Evolutionary conservation across 2,113 vertebrate genomes (phyloP).

Genomic region (Centropus unirufus): DNA sequence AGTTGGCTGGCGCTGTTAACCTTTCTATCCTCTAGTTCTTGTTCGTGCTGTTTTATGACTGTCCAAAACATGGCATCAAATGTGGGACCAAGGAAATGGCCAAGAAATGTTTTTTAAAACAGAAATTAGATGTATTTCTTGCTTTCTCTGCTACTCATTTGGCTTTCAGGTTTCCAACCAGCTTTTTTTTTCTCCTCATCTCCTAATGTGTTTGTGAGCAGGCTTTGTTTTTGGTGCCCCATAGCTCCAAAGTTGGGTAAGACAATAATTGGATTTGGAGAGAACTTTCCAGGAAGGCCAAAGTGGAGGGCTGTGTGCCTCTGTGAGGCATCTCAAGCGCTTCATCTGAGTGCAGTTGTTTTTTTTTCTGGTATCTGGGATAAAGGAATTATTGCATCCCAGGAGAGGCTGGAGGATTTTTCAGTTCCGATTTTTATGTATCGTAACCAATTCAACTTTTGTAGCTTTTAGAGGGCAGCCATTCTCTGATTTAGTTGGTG

Average conservation of each 20-base stretch:
- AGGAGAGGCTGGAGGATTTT: background rate
- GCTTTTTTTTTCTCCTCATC: fast-evolving
- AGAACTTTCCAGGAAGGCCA: background rate
- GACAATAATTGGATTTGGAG: background rate
- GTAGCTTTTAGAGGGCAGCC: background rate
- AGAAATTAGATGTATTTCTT: background rate
- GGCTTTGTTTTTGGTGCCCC: background rate
- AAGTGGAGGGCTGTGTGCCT: background rate
- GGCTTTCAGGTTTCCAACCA: background rate
- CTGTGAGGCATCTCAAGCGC: background rate
- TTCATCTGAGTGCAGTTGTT: background rate
- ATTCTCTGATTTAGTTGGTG: background rate
- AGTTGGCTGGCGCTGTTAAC: conserved; percentile 4
- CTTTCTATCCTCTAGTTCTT: background rate
- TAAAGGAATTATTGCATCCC: background rate
- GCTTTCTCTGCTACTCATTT: background rate
- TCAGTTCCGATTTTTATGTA: background rate
- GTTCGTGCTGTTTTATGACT: background rate
- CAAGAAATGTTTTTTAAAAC: background rate
- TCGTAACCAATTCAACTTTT: background rate
- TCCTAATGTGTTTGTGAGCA: background rate
- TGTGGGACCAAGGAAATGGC: background rate
- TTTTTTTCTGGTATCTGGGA: background rate
- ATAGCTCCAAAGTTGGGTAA: background rate
- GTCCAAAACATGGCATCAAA: background rate